Percentiles rank a stretch among this genome's conserved stretches.
These are phyloP conservation scores for Anthoscopus minutus DNA, from an alignment of 2,113 vertebrate species.

Conservation along the genomic window DNA sequence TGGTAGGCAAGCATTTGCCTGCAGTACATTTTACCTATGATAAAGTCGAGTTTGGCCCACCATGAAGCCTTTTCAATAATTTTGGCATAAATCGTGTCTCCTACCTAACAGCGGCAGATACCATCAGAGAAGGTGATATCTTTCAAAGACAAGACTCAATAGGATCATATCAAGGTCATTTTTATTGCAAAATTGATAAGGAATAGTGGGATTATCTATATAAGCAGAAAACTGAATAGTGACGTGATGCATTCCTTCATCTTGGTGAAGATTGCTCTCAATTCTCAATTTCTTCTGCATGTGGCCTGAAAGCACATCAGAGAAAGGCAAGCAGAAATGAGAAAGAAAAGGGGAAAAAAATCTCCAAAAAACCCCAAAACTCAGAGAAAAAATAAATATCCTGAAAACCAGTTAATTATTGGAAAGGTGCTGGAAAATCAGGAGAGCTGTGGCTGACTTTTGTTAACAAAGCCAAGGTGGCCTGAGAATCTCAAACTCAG, in stretches of 20 bases:
- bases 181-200: not conserved
- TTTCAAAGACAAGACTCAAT: not conserved
- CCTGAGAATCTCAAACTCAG: not conserved
- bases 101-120: not conserved
- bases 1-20: not conserved
- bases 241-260: not conserved
- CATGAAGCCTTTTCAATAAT: not conserved
- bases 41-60: not conserved
- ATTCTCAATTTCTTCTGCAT: not conserved
- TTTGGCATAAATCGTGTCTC: not conserved
- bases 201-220: not conserved
- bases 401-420: not conserved
- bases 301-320: not conserved
- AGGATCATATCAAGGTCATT: not conserved
- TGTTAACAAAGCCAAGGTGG: slow-evolving; percentile 5
- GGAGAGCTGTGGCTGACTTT: not conserved
- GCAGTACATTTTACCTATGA: not conserved
- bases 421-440: not conserved
- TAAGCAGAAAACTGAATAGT: not conserved
- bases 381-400: not conserved
- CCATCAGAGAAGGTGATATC: not conserved
- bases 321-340: not conserved
- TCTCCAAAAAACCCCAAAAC: rapidly evolving
- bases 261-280: not conserved
- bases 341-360: rapidly evolving